A percentile compares a stretch with the other conserved stretches of the same genome.
Conservation (phyloP, 1,140 invertebrate species). For the Eumaeus atala region DNA sequence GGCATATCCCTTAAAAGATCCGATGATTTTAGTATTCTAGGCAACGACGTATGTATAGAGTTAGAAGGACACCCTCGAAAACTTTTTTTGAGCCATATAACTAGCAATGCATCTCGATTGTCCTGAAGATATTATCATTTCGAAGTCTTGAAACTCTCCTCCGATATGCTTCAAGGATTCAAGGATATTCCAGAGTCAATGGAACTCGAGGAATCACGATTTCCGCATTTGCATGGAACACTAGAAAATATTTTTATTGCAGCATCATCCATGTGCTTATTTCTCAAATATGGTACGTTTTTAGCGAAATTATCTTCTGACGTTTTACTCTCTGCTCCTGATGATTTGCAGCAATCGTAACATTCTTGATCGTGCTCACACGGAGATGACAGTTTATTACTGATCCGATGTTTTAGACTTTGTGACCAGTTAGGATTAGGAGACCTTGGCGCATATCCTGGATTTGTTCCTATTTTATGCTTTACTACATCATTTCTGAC, state of each 20-base stretch:
- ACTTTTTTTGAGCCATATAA: conserved; percentile 59
- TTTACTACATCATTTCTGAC: conserved; percentile 33
- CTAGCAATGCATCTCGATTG: conserved; percentile 68
- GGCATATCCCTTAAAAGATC: conserved; percentile 81
- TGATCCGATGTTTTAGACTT: conserved; percentile 52
- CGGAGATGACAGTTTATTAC: conserved; percentile 58
- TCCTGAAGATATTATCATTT: conserved; percentile 77
- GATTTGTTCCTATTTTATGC: conserved; percentile 38
- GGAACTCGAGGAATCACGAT: conserved; percentile 87
- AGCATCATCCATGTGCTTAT: conserved; percentile 73
- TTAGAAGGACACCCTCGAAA: conserved; percentile 52
- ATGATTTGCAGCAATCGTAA: conserved; percentile 66
- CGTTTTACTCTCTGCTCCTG: conserved; percentile 66
- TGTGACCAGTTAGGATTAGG: conserved; percentile 76
- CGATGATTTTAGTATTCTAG: conserved; percentile 83
- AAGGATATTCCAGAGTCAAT: too few relatives aligned
- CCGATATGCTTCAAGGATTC: conserved; percentile 79
- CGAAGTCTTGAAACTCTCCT: conserved; percentile 80
- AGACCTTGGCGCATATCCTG: conserved; percentile 82
- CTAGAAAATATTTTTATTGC: conserved; percentile 86
- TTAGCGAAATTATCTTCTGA: conserved; percentile 64
- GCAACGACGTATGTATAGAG: conserved; percentile 79
- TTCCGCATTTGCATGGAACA: conserved; percentile 85
- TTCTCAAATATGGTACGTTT: conserved; percentile 62
- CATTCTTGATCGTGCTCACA: conserved; percentile 68